Percentiles rank a stretch among this genome's conserved stretches.
Evolutionary conservation across 2,113 vertebrate genomes (phyloP).

Genomic region (Cygnus buccinator): DNA sequence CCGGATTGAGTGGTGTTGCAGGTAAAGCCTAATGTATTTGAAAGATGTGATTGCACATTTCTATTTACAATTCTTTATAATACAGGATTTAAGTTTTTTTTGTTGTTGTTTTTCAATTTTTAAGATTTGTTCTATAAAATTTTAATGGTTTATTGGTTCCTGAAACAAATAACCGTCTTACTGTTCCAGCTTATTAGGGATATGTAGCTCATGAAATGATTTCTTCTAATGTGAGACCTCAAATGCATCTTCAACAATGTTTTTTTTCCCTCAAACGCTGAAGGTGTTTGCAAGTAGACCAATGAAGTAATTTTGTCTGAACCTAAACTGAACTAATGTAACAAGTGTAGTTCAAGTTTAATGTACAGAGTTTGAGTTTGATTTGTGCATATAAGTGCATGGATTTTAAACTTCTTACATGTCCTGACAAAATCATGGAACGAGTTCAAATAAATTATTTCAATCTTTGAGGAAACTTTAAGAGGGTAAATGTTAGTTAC

Average conservation of each 20-base stretch:
- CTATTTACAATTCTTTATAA: background rate
- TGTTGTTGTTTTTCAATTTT: background rate
- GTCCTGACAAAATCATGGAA: background rate
- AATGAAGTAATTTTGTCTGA: background rate
- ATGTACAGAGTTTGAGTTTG: background rate
- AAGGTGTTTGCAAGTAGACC: background rate
- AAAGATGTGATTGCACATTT: background rate
- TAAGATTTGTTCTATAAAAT: background rate
- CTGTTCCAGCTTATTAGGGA: background rate
- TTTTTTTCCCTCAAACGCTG: background rate
- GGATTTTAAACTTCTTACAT: background rate
- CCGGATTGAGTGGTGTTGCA: constrained; percentile 98
- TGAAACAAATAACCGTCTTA: background rate
- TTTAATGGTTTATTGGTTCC: background rate
- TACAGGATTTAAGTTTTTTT: background rate
- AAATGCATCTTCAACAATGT: background rate
- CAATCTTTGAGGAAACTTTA: background rate
- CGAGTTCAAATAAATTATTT: background rate
- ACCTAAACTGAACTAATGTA: background rate
- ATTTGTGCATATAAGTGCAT: background rate
- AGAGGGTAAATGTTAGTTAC: background rate
- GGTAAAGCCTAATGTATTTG: constrained; percentile 76
- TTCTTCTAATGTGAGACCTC: background rate
- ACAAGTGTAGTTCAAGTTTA: background rate
- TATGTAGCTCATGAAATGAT: background rate